Conservation (phyloP, 2,797 vertebrate species). For the Enteromius thamalakanensis region DNA sequence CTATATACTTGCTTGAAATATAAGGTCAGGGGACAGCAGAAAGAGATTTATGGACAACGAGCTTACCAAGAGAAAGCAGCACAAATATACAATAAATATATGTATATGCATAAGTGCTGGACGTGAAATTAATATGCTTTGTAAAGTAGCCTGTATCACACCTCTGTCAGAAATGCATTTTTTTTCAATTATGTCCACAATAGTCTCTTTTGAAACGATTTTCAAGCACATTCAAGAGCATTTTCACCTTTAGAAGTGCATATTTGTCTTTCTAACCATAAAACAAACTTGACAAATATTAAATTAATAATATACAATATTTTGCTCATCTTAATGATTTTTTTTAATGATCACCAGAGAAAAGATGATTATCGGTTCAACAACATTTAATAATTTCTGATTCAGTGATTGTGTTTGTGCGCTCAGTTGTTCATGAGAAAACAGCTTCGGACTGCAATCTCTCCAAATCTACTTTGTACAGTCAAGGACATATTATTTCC, state of each 20-base stretch:
- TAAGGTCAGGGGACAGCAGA: background rate
- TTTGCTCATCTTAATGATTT: background rate
- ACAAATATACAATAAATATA: background rate
- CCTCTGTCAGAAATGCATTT: too few relatives aligned
- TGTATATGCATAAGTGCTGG: background rate
- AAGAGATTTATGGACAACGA: background rate
- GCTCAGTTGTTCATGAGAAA: background rate
- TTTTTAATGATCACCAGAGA: too few relatives aligned
- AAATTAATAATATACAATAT: background rate
- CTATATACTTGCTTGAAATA: background rate
- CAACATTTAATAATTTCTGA: background rate
- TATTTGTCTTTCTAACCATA: background rate
- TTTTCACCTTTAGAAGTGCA: background rate
- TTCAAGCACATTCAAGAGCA: too few relatives aligned
- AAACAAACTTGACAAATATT: background rate
- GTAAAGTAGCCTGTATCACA: background rate
- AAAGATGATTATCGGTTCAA: background rate
- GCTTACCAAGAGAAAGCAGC: background rate
- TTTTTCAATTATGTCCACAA: too few relatives aligned
- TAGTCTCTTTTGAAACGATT: too few relatives aligned
- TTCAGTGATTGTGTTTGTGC: too few relatives aligned
- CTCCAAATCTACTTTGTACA: background rate
- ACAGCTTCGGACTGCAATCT: background rate
- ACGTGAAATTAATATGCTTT: background rate
- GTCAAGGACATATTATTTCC: too few relatives aligned